Evolutionary conservation across 1,140 invertebrate species (phyloP), one percentile per base, ranked within the genome.

Genomic region (Zaprionus gabonicus): DNA sequence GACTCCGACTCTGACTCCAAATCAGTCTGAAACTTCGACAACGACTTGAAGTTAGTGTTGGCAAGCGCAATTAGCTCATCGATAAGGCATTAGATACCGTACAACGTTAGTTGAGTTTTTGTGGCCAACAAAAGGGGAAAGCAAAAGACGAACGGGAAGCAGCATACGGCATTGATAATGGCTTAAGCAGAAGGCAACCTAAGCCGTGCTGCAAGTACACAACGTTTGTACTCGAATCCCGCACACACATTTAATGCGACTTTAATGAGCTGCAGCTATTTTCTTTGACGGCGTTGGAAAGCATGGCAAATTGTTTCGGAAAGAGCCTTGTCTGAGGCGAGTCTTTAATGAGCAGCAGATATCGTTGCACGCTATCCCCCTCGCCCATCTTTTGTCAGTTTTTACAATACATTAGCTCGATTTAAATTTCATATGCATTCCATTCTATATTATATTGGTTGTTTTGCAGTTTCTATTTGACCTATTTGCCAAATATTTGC

Each of bases 241-340:
- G 27, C 60, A 67, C 49, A 62, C 60, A 62, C 57, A 62, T 69
- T 64, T 71, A 71, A 82, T 80, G 69, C 70, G 58, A 70, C 58
- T 80, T 72, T 80, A 86, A 86, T 87, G 63, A 73, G 58, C 20
- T 51, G 41, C 25, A 71, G 31, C 68, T 58, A 59, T 70, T 62
- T 59, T 44, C 64, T 27, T 56, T 44, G 51, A 12, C 31, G 12
- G 10, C 34, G 51, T 69, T 71, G 34, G 72, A 75, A 75, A 75
- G 72, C 72, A 64, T 71, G 15, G 25, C 67, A 34, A 75, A 75
- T 75, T 64, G 59, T 41, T 63, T 46, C 34, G 2, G 6, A 31
- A 27, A 25, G 13, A 10, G 15, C 1, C 9, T 4, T 20, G 17
- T 63, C 27, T 17, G 46, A 23, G 31, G 38, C 10, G 31, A 62